Evolutionary conservation across 2,888 invertebrate genomes (phyloP), one percentile per base, ranked within the genome.

Genomic region (Ctena decussata): DNA sequence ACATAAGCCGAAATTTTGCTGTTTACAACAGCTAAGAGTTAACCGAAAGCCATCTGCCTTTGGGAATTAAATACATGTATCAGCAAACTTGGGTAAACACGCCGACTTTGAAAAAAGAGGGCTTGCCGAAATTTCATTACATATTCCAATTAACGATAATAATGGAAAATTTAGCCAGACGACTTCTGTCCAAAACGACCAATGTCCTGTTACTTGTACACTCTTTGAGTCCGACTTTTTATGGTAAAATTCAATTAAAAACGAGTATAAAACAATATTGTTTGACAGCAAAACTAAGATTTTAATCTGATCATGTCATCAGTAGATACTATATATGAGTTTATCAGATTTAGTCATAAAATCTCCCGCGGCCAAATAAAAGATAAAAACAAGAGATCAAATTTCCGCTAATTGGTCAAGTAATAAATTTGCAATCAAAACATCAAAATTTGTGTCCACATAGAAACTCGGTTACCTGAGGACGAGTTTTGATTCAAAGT

Each of bases 321-420:
- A 12, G 35, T 12, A 65, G 35, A 65, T 65, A 18, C 35, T 65
- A 65, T 65, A 35, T 65, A 65, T 21, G 32, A 65, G 21, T 65
- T 65, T 65, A 65, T 65, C 65, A 65, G 65, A 65, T 65, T 65
- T 65, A 65, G 32, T 35, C 65, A 35, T 65, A 65, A 65, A 65
- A 35, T 65, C 35, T 65, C 65, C 44, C 77, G 32, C 41, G 49
- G 69, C 74, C 53, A 53, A 46, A n/a, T 24, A 30, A 21, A 46
- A 53, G 46, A 77, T 77, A n/a, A 73, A 57, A 80, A 76, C 32
- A 70, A 77, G 72, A 76, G 86, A 84, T 87, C 86, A 84, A 87
- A 74, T 84, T 87, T 87, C 86, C 86, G 86, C 86, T 84, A 82
- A 87, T 84, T 87, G 84, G 86, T 70, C 39, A 65, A 65, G 65